Evolutionary conservation across 1,140 invertebrate species (phyloP).

Genomic region (Saccostrea cuccullata): DNA sequence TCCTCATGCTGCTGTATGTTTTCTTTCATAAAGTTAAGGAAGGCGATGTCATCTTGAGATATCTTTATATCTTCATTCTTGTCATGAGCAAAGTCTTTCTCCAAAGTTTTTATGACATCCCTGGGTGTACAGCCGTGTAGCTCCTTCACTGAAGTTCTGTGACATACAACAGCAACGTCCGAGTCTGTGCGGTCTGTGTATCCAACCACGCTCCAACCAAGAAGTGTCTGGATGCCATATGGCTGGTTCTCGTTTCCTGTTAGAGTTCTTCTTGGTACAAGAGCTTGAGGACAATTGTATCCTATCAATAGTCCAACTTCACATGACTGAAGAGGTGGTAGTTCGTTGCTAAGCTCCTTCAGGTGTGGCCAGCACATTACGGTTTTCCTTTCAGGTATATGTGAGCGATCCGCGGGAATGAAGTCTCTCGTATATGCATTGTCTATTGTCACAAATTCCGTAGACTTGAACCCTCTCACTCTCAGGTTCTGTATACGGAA

Average conservation of each 20-base stretch:
- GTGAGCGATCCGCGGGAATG: slow-evolving; percentile 26
- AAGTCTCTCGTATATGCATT: no score
- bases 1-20: slow-evolving; percentile 21
- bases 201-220: slow-evolving; percentile 52
- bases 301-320: slow-evolving; percentile 58
- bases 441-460: no score
- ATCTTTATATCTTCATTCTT: neutral
- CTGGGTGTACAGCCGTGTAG: slow-evolving; percentile 40
- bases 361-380: neutral
- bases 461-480: slow-evolving; percentile 49
- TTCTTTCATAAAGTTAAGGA: slow-evolving; percentile 37
- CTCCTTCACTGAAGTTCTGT: slow-evolving; percentile 47
- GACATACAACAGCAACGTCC: neutral
- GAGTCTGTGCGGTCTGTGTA: neutral
- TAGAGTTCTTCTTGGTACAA: slow-evolving; percentile 39
- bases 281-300: slow-evolving; percentile 55
- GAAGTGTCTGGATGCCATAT: slow-evolving; percentile 42
- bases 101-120: slow-evolving; percentile 49
- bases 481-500: slow-evolving; percentile 13
- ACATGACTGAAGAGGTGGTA: slow-evolving; percentile 59
- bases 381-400: neutral
- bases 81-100: slow-evolving; percentile 48
- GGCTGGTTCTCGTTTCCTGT: slow-evolving; percentile 37
- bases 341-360: slow-evolving; percentile 29
- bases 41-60: slow-evolving; percentile 45